phyloP scores from a whole-genome alignment of 2,113 vertebrate species.

The Seriola quinqueradiata region DNA sequence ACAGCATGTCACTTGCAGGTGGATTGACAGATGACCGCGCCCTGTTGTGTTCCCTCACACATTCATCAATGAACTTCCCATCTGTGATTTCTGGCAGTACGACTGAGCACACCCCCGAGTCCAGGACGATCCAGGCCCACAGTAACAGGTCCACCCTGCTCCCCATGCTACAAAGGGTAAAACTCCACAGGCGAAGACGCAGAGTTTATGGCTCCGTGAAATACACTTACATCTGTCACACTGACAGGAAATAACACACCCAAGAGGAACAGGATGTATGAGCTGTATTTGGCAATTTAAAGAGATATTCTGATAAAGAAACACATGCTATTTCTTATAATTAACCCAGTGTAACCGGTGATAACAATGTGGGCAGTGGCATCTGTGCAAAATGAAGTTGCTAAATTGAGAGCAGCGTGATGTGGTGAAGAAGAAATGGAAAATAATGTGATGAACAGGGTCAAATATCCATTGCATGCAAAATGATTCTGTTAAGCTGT shows the following conservation, averaged over 20 bases:
- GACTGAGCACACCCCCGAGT: background rate
- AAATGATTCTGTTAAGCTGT: no score
- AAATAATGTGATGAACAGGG: no score
- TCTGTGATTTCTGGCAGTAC: slow-evolving; percentile 65
- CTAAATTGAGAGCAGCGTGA: no score
- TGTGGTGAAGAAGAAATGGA: no score
- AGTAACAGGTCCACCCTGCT: background rate
- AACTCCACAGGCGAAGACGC: fast-evolving
- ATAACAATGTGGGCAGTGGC: no score
- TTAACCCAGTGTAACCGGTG: no score
- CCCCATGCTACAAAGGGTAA: slow-evolving; percentile 9
- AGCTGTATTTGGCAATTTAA: no score
- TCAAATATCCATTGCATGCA: no score
- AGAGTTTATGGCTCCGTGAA: background rate
- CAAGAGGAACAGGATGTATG: slow-evolving; percentile 36
- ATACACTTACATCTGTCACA: background rate
- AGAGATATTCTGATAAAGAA: background rate
- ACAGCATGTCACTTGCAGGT: slow-evolving; percentile 67
- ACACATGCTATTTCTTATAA: background rate
- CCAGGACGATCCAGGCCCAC: slow-evolving; percentile 29
- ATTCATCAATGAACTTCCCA: slow-evolving; percentile 55
- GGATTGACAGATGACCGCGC: slow-evolving; percentile 56
- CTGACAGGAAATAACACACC: slow-evolving; percentile 36
- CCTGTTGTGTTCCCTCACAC: slow-evolving; percentile 70
- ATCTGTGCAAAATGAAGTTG: no score